Evolutionary conservation across 1,140 invertebrate genomes (phyloP).

Genomic region (Eurosta solidaginis): DNA sequence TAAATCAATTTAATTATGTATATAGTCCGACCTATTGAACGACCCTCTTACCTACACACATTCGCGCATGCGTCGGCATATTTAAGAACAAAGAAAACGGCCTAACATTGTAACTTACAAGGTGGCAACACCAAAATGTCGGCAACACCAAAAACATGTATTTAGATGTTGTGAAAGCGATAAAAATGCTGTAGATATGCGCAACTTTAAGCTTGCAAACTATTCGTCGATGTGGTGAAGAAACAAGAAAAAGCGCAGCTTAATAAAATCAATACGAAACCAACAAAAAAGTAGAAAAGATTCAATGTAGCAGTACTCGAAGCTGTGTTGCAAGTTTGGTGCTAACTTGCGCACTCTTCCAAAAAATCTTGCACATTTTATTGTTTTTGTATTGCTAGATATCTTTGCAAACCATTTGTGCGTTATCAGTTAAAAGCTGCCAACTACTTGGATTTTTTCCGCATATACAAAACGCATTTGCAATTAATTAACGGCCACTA

Average conservation of each 20-base stretch:
- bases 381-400: background rate
- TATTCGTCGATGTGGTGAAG: background rate
- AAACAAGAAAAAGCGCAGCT: background rate
- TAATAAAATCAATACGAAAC: background rate
- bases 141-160: conserved; percentile 18
- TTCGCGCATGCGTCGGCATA: background rate
- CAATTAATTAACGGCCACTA: conserved; percentile 15
- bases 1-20: no score
- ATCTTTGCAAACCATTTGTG: background rate
- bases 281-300: background rate
- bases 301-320: background rate
- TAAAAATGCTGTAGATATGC: background rate
- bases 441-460: conserved; percentile 13
- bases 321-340: background rate
- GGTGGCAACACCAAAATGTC: background rate
- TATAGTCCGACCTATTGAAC: no score
- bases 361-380: background rate
- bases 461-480: conserved; percentile 15
- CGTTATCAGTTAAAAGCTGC: conserved; percentile 6
- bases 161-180: background rate
- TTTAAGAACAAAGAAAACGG: background rate
- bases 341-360: background rate
- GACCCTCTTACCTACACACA: background rate
- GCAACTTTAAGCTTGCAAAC: background rate
- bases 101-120: background rate